Evolutionary conservation across 2,113 vertebrate species (phyloP).

Genomic region (Tamias sibiricus): DNA sequence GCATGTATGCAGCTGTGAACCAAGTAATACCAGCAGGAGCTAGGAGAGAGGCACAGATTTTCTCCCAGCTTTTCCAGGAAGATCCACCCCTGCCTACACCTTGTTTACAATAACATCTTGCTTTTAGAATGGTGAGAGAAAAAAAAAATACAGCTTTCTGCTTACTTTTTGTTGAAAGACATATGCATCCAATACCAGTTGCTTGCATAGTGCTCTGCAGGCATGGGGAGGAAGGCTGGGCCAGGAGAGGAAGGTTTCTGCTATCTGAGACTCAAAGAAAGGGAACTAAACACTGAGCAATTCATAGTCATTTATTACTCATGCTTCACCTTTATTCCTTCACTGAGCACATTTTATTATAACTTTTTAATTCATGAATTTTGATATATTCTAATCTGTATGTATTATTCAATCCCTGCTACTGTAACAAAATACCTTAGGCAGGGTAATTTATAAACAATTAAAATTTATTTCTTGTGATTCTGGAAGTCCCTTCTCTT

Average conservation of each 20-base stretch:
- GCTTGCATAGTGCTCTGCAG: neutral
- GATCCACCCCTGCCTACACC: neutral
- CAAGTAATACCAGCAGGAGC: too few species aligned
- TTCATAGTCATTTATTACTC: neutral
- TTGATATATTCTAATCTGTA: neutral
- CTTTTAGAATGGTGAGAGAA: neutral
- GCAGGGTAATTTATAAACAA: neutral
- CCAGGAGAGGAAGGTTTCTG: neutral
- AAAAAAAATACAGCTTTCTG: neutral
- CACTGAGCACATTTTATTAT: neutral
- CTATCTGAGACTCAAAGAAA: neutral
- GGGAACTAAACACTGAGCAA: neutral
- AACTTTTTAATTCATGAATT: neutral
- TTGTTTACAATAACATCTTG: neutral
- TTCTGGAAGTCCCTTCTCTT: neutral
- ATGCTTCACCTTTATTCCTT: neutral
- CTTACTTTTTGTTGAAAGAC: neutral
- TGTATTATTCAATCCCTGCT: neutral
- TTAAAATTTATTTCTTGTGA: neutral
- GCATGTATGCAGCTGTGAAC: neutral
- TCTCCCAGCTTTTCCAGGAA: neutral
- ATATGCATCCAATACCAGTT: neutral
- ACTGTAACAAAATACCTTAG: neutral
- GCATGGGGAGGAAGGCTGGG: too few species aligned
- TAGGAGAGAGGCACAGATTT: rapidly evolving